Evolutionary conservation across 2,888 invertebrate species (phyloP).

Genomic region (Epirrhoe tristata): DNA sequence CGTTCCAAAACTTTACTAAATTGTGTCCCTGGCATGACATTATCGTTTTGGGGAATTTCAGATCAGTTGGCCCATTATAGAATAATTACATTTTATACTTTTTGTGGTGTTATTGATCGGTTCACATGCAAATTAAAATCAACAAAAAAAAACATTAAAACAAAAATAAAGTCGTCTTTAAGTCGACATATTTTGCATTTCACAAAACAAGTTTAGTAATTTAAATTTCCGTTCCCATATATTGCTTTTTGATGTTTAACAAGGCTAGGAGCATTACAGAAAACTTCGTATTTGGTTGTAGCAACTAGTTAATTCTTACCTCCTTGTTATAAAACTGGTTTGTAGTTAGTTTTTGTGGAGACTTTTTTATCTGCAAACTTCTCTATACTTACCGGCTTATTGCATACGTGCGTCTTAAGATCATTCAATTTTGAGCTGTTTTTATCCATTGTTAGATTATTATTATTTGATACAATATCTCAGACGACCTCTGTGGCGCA

Average conservation of each 20-base stretch:
- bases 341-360: neutral
- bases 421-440: neutral
- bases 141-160: neutral
- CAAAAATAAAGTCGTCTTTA: neutral
- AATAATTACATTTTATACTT: neutral
- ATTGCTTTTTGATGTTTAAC: neutral
- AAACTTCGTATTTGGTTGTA: neutral
- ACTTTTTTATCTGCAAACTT: neutral
- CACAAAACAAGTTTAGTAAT: neutral
- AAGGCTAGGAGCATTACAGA: neutral
- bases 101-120: neutral
- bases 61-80: too few species aligned
- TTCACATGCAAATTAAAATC: neutral
- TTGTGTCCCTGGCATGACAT: too few species aligned
- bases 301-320: neutral
- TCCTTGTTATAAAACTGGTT: neutral
- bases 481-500: too few species aligned
- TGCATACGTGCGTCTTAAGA: neutral
- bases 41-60: too few species aligned
- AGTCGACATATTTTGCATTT: neutral
- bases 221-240: neutral
- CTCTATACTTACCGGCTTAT: neutral
- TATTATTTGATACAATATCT: too few species aligned
- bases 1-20: too few species aligned
- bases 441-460: neutral